Evolutionary conservation across 2,888 invertebrate genomes (phyloP), one percentile per base, ranked within the genome.

Genomic region (Caenorhabditis angaria): DNA sequence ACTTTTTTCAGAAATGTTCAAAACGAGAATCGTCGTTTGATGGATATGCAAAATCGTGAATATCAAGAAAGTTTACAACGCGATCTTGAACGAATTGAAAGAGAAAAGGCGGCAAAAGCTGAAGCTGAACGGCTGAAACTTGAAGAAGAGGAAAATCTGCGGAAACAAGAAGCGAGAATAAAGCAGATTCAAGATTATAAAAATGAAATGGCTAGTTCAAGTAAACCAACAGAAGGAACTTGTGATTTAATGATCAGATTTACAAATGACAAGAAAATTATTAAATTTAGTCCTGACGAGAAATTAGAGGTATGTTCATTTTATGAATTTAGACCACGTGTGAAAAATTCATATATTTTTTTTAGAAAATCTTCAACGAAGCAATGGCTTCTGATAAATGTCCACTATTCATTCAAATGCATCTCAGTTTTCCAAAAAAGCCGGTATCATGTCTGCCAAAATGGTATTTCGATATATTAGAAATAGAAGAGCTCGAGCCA

Each of bases 1-100:
- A 28, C 3, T 8, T 28, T 27, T 29, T 55, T n/a, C 51, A 66
- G 14, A 59, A 64, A 35, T 20, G 24, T 20, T 2, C 48, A 53
- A 56, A 61, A 53, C 8, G 72, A 72, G 32, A n/a, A 64, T 1
- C 51, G 72, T 1, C 47, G 51, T 8, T 50, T 72, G 12, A 72
- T 72, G 72, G 61, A 72, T 20, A 65, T 66, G 51, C 73, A 73
- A 25, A 73, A 73, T 24, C 65, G 67, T 1, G 68, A 73, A 29
- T 73, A 73, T 24, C 51, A 73, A 41, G 56, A 65, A 8, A 65
- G 65, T 56, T 48, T 73, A 24, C 54, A 69, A 56, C 32, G 28
- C 6, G 73, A 73, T 63, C 18, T 68, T 24, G 65, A 65, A 12
- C 55, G 68, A 27, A 65, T 65, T 10, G 65, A 61, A 0, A 62